Evolutionary conservation across 1,140 invertebrate genomes (phyloP), one percentile per base, ranked within the genome.

Genomic region (Euura lappo): DNA sequence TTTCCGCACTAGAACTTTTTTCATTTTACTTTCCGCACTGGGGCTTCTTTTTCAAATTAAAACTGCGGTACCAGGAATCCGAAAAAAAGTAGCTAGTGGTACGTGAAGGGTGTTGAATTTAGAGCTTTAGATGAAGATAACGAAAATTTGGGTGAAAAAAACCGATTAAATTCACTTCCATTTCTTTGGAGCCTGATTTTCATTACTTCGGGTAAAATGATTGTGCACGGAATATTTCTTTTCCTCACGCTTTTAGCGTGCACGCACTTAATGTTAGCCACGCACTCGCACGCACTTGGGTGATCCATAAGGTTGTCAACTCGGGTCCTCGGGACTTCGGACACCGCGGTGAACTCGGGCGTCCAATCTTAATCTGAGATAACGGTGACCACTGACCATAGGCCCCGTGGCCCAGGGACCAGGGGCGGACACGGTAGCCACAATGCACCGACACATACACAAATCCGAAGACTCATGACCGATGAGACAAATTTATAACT

Each of bases 271-370:
- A 28, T 28, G 8, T 60, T 60, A 60, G 51, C 8, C 51, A 60
- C 51, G 51, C 51, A 60, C 51, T 60, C 73, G 74, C 80, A 80
- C 80, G 80, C 81, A 79, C 74, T 72, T 70, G 45, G 77, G 81
- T 84, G 80, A 86, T 86, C 81, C 84, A 85, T 85, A 85, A 84
- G 77, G 73, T 71, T 83, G 80, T 83, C 82, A 84, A 79, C 76
- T n/a, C 72, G 76, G 71, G 78, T 65, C 60, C 78, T 79, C 77
- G 51, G 13, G 51, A 76, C 79, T 76, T 64, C 64, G 68, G 72
- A 51, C 60, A 6, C 46, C 45, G 65, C 47, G 69, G 28, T 28
- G 28, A 28, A 28, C 64, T 69, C 66, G 68, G 73, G 72, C 79
- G 28, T 28, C 28, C 28, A 83, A 81, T 84, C 82, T 79, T 70